Evolutionary conservation across 2,888 invertebrate genomes (phyloP), one percentile per base, ranked within the genome.

Genomic region (Drosophila kanekoi): DNA sequence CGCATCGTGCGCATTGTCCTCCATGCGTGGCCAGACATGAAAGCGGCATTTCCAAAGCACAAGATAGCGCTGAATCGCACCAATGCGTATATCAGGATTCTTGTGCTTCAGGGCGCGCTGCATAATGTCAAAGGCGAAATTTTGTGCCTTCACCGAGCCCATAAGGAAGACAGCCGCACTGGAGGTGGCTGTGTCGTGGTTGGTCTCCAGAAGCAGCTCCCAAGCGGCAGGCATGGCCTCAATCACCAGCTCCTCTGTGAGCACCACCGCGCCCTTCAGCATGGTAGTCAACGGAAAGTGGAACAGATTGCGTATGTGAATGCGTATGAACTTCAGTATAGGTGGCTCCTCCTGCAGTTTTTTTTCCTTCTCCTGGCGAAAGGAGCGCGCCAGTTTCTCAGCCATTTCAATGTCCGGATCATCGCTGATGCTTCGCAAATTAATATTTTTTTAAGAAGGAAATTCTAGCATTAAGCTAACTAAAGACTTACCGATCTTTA

Each of bases 21-120:
- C 99, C 99, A 99, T 98, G 64, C 99, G 95, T 0, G 99, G 98
- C 99, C 99, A 99, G 1, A 98, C 98, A 94, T 99, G 99, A 91
- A 98, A 98, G 2, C 99, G 94, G 79, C 98, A 95, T 90, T 98
- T 97, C 99, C 99, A 99, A 77, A 99, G 94, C 1, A 97, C 96
- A 94, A 98, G 97, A 93, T 98, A 98, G 69, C 96, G 94, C 68
- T 97, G 93, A 71, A 98, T 95, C 2, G 97, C 96, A 79, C 96
- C 96, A 77, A 97, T 96, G 73, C 99, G 94, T 44, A 96, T 94
- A 40, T 95, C 94, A 0, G 98, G 95, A 85, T 98, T 97, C 40
- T 95, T 94, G 91, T 98, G 96, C 62, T 97, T 96, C 53, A 99
- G 93, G 51, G 98, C 97, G 33, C 95, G 94, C 70, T 96, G 96